Base-by-base conservation (phyloP, 2,888 invertebrate species). In the Cotesia congregata region DNA sequence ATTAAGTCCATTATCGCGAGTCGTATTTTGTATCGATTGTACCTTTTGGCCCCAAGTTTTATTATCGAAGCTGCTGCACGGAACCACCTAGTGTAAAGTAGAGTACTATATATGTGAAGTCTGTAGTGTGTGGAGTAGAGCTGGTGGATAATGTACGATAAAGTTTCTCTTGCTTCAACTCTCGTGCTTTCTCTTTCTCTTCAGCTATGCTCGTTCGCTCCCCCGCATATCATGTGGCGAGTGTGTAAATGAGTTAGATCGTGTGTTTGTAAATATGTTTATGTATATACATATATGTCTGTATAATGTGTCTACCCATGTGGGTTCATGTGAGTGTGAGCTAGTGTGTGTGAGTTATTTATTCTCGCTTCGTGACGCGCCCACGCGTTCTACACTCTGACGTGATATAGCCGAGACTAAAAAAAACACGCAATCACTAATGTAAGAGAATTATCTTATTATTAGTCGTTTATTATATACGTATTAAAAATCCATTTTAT, bases 141-240 rank as follows among this genome's bases (percentile, higher is more conserved):
- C 50, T 12, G 50, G 50, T 76, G 76, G 75, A 75, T 72, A 78
- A 78, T 65, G 74, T 76, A 78, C 75, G 78, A 77, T 77, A 80
- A 79, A 78, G 77, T 78, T 71, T 76, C 77, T 67, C 64, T 61
- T 39, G 74, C 75, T 69, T 59, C 59, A 41, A 30, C 74, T 50
- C 67, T 20, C 70, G 69, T 77, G 61, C 41, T 69, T 73, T 74
- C 70, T 75, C 75, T 30, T 50, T 50, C 50, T 50, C 50, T 50
- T 50, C 12, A 50, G 12, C 50, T 50, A 12, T 12, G 50, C 12
- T 50, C 50, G 50, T 50, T 7, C 65, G 20, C 80, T 77, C 76
- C 75, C 79, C 75, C 79, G 65, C 67, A 50, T 75, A 68, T 59
- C 59, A 59, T 41, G 20, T 70, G 17, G 59, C 50, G 50, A 50